phyloP scores from a whole-genome alignment of 2,113 vertebrate species.

The Typhlomys cinereus region DNA sequence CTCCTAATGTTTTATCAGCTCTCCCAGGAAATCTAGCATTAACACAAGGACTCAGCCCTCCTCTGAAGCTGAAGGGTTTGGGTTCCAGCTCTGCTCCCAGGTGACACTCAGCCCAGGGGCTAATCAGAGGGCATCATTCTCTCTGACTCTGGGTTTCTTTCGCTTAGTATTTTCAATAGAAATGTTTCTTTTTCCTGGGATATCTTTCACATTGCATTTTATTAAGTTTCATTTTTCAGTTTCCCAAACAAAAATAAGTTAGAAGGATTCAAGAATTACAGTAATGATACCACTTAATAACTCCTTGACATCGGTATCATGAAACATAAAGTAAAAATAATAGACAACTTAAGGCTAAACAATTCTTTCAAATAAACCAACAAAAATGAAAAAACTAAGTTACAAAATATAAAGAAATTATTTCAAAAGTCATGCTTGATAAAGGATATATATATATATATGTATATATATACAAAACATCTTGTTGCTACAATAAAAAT shows the following conservation, averaged over 20 bases:
- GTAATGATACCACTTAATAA: background rate
- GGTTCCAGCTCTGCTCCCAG: background rate
- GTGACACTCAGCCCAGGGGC: background rate
- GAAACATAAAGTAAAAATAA: slow-evolving; percentile 12
- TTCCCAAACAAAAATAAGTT: background rate
- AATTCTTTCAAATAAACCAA: background rate
- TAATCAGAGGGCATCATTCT: background rate
- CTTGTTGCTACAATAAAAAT: too few relatives aligned
- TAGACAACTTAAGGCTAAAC: background rate
- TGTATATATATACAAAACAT: background rate
- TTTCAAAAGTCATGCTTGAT: background rate
- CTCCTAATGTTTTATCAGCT: background rate
- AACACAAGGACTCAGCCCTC: background rate
- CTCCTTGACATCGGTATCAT: background rate
- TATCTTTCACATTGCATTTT: background rate
- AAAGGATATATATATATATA: background rate
- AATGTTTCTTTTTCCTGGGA: background rate
- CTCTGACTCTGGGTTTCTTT: background rate
- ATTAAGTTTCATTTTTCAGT: slow-evolving; percentile 12
- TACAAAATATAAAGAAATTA: background rate
- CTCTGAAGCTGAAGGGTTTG: background rate
- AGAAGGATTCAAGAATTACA: background rate
- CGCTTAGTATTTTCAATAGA: slow-evolving; percentile 12
- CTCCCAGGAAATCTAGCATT: background rate
- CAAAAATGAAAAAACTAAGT: background rate